Base-by-base conservation (phyloP, 1,140 invertebrate genomes). In the Adelges cooleyi region DNA sequence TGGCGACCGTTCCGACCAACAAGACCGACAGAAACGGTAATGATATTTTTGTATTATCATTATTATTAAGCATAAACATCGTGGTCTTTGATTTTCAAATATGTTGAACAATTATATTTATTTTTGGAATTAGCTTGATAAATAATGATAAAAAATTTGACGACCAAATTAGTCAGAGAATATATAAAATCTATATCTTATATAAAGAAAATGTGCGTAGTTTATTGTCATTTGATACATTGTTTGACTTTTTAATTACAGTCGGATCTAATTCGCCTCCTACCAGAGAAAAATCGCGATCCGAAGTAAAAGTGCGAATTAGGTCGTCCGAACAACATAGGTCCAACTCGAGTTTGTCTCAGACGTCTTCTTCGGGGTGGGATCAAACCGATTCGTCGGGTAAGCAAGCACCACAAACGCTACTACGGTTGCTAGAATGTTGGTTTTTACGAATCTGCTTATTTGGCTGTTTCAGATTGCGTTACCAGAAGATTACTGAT, bases 401-500 rank as follows among this genome's bases (percentile, higher is more conserved):
- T 27, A 48, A 46, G 38, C 44, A n/a, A 23, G n/a, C n/a, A n/a
- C n/a, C n/a, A n/a, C n/a, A n/a, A n/a, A n/a, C n/a, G n/a, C n/a
- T n/a, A n/a, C n/a, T n/a, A n/a, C n/a, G n/a, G n/a, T n/a, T n/a
- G 6, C 36, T 38, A 38, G 13, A 38, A 38, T 38, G 36, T 38
- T 13, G 36, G 36, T 38, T 13, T n/a, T n/a, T n/a, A n/a, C 36
- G 36, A 6, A 8, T 6, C 36, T 38, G 36, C 36, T 38, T 38
- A 13, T 38, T 38, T 38, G 40, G n/a, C n/a, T 44, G 10, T 62
- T 48, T 46, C 13, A 62, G 56, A 62, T 29, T 62, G 56, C 18
- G 56, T 62, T 48, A 62, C 76, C 66, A 71, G 77, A 54, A 74
- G 76, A 66, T 75, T 78, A 52, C 65, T 78, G 8, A 62, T 80